Percentiles rank a stretch among this genome's conserved stretches.
Evolutionary conservation across 1,140 invertebrate species (phyloP).

Genomic region (Drosophila erecta): DNA sequence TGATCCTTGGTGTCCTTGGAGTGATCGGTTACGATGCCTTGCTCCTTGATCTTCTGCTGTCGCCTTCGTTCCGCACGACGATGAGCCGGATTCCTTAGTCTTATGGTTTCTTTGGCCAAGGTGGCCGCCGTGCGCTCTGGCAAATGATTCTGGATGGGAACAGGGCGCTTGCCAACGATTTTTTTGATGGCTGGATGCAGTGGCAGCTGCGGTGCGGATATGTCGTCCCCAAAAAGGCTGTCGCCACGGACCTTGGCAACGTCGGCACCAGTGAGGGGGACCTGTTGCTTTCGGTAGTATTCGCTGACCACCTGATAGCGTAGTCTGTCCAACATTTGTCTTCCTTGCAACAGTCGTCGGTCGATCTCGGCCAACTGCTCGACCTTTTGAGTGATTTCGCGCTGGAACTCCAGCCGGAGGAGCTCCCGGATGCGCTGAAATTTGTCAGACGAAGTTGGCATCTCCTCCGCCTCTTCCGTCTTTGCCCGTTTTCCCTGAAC

Average conservation of each 20-base stretch:
- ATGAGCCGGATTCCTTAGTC: constrained; percentile 54
- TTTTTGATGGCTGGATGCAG: constrained; percentile 91
- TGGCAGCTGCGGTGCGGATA: constrained; percentile 85
- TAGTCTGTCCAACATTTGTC: constrained; percentile 89
- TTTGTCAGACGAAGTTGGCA: constrained; percentile 3
- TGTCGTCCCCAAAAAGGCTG: constrained; percentile 52
- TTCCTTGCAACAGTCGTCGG: constrained; percentile 87
- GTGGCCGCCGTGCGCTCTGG: constrained; percentile 85
- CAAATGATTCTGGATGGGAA: constrained; percentile 75
- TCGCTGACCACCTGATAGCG: constrained; percentile 88
- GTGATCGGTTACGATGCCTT: constrained; percentile 78
- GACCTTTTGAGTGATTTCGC: constrained; percentile 86
- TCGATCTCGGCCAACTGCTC: constrained; percentile 86
- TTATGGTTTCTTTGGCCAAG: constrained; percentile 84
- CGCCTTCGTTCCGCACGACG: constrained; percentile 52
- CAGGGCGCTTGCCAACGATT: constrained; percentile 87
- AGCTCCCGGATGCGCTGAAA: constrained; percentile 45
- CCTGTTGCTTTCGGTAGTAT: constrained; percentile 89
- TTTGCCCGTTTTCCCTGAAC: constrained; percentile 30
- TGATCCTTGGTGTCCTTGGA: constrained; percentile 53
- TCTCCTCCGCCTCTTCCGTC: constrained; percentile 8
- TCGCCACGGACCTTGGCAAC: constrained; percentile 83
- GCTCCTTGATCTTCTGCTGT: constrained; percentile 59
- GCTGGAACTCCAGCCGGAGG: constrained; percentile 85
- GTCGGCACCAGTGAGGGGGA: constrained; percentile 85